Evolutionary conservation across 1,140 invertebrate genomes (phyloP), one percentile per base, ranked within the genome.

Genomic region (Delia radicum): DNA sequence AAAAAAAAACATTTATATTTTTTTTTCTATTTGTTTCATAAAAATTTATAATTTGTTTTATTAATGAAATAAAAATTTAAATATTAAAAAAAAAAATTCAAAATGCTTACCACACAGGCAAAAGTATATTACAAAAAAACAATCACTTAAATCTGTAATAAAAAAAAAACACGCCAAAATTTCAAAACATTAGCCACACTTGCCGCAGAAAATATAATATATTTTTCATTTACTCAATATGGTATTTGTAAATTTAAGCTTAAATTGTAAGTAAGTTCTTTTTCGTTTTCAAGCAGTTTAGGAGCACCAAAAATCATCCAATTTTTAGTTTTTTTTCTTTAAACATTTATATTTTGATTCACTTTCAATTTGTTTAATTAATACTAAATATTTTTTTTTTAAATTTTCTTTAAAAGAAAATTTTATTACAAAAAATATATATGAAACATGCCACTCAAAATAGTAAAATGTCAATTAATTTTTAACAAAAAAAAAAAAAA

Each of bases 51-150:
- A 55, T 8, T 63, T 63, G 10, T 29, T 67, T 31, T 46, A 7
- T 46, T 46, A n/a, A 72, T 8, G 26, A 27, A 71, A 72, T 42
- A 42, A 21, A 72, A 37, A 73, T 61, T 48, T 29, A 21, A 73
- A 46, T 13, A 73, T 24, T 24, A 6, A 46, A 69, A 71, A 37
- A 18, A 26, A n/a, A 15, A 73, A 55, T 10, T n/a, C 5, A 73
- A 73, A 73, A 73, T 73, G 72, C 72, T 73, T 73, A 73, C 72
- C 72, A 73, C 72, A 73, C 72, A 73, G 72, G 29, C 65, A 24
- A 33, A n/a, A 24, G 18, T 18, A 21, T 28, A 65, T 8, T 10
- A 63, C 2, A 18, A 67, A 21, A 15, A 31, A 67, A 67, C 27
- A 67, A 67, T 6, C 3, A n/a, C 12, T 48, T n/a, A 55, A 67